Percentiles rank a stretch among this genome's conserved stretches.
These are phyloP conservation scores for Tenthredo distinguenda DNA, from an alignment of 2,888 invertebrate species.

Conservation along the genomic window DNA sequence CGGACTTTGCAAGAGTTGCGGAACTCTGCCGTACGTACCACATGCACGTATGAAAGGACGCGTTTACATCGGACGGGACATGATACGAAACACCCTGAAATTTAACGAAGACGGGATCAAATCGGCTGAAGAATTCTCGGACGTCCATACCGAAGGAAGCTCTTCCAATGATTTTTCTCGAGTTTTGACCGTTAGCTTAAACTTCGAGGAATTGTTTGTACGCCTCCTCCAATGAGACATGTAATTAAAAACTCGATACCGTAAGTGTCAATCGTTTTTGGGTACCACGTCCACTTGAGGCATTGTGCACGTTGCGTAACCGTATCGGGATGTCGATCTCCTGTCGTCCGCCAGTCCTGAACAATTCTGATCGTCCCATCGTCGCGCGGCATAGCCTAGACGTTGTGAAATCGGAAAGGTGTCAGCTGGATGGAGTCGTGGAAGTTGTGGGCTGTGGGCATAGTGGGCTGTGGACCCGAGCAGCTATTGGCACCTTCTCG, in stretches of 20 bases:
- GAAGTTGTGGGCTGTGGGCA: background rate
- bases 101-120: background rate
- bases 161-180: no score
- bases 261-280: conserved; percentile 38
- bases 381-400: background rate
- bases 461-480: background rate
- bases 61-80: background rate
- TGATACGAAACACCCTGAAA: background rate
- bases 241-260: conserved; percentile 33
- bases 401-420: conserved; percentile 45
- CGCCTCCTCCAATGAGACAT: background rate
- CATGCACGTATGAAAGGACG: background rate
- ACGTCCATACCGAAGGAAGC: no score
- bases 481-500: conserved; percentile 45
- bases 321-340: conserved; percentile 44
- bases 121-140: no score
- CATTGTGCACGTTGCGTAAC: conserved; percentile 42
- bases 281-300: conserved; percentile 10
- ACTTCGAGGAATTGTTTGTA: no score
- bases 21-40: background rate
- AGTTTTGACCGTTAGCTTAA: no score
- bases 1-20: conserved; percentile 17
- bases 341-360: conserved; percentile 42
- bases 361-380: conserved; percentile 46
- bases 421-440: conserved; percentile 30